A percentile compares a stretch with the other conserved stretches of the same genome.
Conservation (phyloP, 2,888 invertebrate genomes). For the Dynastes tityus region DNA sequence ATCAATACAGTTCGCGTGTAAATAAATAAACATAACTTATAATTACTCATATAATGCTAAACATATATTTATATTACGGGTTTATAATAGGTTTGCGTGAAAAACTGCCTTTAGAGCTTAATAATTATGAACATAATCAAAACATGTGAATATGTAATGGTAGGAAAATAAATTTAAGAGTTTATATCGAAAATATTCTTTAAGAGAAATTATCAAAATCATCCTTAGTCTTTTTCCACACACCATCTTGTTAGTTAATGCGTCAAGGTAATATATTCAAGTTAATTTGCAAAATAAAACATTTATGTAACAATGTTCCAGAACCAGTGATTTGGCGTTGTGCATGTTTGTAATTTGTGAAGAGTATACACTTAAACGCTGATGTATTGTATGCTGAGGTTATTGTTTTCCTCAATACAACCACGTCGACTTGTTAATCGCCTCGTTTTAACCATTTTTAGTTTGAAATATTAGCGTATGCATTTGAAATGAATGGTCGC, state of each 20-base stretch:
- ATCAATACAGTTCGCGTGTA: constrained; percentile 34
- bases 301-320: constrained; percentile 4
- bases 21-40: constrained; percentile 43
- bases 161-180: too few species aligned
- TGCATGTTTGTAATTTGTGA: constrained; percentile 24
- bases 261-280: not conserved
- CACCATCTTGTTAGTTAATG: too few species aligned
- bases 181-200: too few species aligned
- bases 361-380: constrained; percentile 13
- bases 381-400: constrained; percentile 18
- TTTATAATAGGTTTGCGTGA: constrained; percentile 30
- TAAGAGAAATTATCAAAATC: too few species aligned
- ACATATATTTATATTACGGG: constrained; percentile 41
- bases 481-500: too few species aligned
- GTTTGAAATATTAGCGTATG: not conserved
- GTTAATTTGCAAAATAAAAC: constrained; percentile 17
- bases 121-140: constrained; percentile 19
- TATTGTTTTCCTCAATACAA: constrained; percentile 26
- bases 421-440: constrained; percentile 21
- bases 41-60: constrained; percentile 42
- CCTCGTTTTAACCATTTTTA: constrained; percentile 5
- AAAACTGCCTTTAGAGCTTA: constrained; percentile 22
- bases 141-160: constrained; percentile 5
- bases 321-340: constrained; percentile 16
- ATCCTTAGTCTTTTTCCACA: too few species aligned